Evolutionary conservation across 2,888 invertebrate species (phyloP), one percentile per base, ranked within the genome.

Genomic region (Tachina fera): DNA sequence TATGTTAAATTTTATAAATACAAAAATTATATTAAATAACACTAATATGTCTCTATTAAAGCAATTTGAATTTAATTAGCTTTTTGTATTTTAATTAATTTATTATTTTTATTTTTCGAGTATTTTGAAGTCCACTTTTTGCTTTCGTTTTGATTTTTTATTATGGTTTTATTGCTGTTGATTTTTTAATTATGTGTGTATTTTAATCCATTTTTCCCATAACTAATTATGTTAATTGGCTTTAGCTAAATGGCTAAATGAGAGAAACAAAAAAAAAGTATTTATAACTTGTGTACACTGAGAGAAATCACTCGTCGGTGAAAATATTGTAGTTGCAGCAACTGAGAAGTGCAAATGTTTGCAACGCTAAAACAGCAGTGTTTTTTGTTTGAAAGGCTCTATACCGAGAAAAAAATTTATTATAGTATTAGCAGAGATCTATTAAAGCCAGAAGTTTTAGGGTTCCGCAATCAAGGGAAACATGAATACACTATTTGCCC

Each of bases 171-270:
- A 19, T 68, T 76, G 63, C 43, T 70, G 53, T 49, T 56, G 51
- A 45, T n/a, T 58, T 63, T 70, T 75, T 79, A 75, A 75, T 75
- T 75, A 70, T 60, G 60, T 72, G 43, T 72, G 14, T 13, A 81
- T 68, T 85, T 81, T 71, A 77, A 81, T 51, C 84, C 60, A 68
- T 82, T 86, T 65, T 70, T 76, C 49, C 76, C 76, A 83, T 80
- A 80, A 86, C 83, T 83, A 86, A 86, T 83, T 86, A 83, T 76
- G 75, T 86, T 83, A 87, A 87, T 84, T 87, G 78, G 74, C 77
- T 78, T 78, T 80, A 43, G 70, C 41, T 71, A 67, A 60, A 70
- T 61, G 47, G 70, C 41, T 71, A 67, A 60, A 74, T 61, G 41
- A 56, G 53, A 19, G 45, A 74, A 75, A 9, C 1, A 51, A 53